phyloP scores from a whole-genome alignment of 2,888 invertebrate species.

The Netelia melanura region DNA sequence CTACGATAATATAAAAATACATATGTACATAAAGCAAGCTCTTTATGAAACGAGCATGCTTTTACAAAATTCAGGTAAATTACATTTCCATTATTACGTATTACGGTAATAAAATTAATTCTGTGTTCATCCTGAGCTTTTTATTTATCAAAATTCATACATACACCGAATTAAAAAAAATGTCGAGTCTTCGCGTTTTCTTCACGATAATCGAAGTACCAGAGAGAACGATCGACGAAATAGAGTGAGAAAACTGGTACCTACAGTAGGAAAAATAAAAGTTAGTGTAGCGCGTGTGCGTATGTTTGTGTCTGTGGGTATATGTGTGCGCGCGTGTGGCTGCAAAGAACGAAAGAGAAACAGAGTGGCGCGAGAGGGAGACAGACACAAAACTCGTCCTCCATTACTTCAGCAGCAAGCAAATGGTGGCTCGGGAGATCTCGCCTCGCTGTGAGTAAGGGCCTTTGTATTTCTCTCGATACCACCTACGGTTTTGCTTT shows the following conservation, averaged over 20 bases:
- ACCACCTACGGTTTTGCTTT: slow-evolving; percentile 68
- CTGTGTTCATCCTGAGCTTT: neutral
- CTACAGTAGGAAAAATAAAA: slow-evolving; percentile 56
- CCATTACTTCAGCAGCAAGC: slow-evolving; percentile 81
- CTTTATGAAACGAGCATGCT: slow-evolving; percentile 76
- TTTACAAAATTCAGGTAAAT: slow-evolving; percentile 79
- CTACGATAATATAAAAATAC: slow-evolving; percentile 8
- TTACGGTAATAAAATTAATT: neutral
- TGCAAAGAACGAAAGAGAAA: slow-evolving; percentile 55
- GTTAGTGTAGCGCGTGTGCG: neutral
- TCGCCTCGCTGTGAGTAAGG: slow-evolving; percentile 71
- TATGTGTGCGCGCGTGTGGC: slow-evolving; percentile 18
- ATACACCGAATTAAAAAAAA: neutral
- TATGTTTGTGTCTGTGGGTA: slow-evolving; percentile 9
- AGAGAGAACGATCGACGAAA: slow-evolving; percentile 69
- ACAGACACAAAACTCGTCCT: slow-evolving; percentile 79
- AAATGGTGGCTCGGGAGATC: slow-evolving; percentile 80
- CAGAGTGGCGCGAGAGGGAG: slow-evolving; percentile 66
- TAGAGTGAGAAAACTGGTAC: slow-evolving; percentile 64
- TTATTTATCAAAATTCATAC: neutral
- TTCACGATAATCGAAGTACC: slow-evolving; percentile 1
- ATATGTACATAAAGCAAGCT: slow-evolving; percentile 42
- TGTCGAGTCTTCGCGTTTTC: slow-evolving; percentile 8
- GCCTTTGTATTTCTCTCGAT: slow-evolving; percentile 76
- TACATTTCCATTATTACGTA: neutral